Base-by-base conservation (phyloP, 2,888 invertebrate species). In the Phaonia tiefii region DNA sequence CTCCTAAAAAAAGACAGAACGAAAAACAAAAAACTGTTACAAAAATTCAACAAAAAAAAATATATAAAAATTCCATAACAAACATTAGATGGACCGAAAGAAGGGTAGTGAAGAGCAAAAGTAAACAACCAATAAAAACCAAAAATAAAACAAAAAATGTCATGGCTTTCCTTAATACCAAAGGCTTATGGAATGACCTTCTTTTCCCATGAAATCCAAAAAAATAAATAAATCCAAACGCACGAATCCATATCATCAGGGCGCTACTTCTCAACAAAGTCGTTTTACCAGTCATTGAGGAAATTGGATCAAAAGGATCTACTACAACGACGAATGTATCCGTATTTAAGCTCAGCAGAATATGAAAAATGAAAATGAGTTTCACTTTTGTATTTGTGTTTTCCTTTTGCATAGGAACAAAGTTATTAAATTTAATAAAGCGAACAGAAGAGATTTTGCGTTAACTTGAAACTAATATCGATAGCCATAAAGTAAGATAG, bases 151-250 rank as follows among this genome's bases (percentile, higher is more conserved):
- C n/a, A n/a, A 26, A 63, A 58, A 63, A 63, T 63, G 63, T 63
- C 63, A 63, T 63, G 63, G 63, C 63, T 63, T 63, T 63, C 42
- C 63, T 22, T 63, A 63, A 63, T 63, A 63, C 63, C 63, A 63
- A 63, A 63, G 63, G 63, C 63, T 63, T 63, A 63, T 37, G 26
- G 22, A 63, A 63, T 63, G 63, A 63, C 63, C 63, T 63, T 63
- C 39, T 63, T 42, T 63, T 39, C 63, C 2, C 42, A 63, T 22
- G 39, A 17, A 60, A 60, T 39, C 4, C 11, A 44, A 44, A 44
- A n/a, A n/a, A n/a, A n/a, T n/a, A n/a, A n/a, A n/a, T n/a, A n/a
- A n/a, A 44, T 3, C 11, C 44, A 44, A 2, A 44, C 44, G n/a
- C 13, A 44, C 13, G n/a, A 26, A 22, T 63, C 39, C 42, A 63